These are phyloP conservation scores for Bombycilla garrulus DNA, from an alignment of 2,113 vertebrate species.

Conservation along the genomic window DNA sequence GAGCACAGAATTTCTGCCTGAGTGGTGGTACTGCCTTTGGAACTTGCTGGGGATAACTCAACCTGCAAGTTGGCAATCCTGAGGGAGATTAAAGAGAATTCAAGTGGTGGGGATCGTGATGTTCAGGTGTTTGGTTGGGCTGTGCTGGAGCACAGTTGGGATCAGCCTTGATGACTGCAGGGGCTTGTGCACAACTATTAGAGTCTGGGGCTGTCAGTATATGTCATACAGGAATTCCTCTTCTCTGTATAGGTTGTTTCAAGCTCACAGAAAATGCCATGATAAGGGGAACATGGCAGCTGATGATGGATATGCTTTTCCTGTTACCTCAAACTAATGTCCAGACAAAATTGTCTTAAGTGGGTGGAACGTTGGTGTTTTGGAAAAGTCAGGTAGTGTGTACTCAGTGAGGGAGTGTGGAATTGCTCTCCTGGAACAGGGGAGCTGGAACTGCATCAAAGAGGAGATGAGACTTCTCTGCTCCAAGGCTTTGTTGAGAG, in stretches of 20 bases:
- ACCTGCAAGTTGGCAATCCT: background rate
- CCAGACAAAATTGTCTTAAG: background rate
- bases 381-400: background rate
- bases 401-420: background rate
- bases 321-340: background rate
- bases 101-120: background rate
- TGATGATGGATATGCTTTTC: background rate
- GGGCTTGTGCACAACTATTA: accelerated
- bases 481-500: background rate
- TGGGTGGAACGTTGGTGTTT: background rate
- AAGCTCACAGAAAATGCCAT: background rate
- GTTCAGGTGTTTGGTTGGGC: background rate
- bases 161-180: background rate
- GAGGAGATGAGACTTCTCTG: background rate
- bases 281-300: background rate
- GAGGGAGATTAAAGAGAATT: background rate
- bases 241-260: background rate
- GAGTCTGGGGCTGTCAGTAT: background rate
- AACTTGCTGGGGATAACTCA: background rate
- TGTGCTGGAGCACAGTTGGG: background rate
- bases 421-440: background rate
- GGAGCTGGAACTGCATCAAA: slow-evolving; percentile 23
- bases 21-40: background rate
- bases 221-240: background rate
- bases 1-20: background rate